Base-by-base conservation (phyloP, 2,113 vertebrate genomes). In the Sciurus niger region DNA sequence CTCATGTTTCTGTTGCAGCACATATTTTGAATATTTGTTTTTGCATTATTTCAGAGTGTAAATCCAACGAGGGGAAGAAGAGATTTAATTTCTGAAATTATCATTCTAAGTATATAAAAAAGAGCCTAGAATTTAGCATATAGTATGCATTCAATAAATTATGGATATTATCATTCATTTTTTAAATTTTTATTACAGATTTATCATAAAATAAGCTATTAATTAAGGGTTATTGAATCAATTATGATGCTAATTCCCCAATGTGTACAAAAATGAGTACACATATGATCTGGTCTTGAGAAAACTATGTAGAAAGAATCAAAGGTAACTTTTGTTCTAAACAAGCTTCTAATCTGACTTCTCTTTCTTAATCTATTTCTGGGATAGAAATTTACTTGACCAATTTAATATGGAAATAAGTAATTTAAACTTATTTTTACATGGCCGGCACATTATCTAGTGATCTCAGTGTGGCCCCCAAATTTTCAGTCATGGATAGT, bases 171-270 rank as follows among this genome's bases (percentile, higher is more conserved):
- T n/a, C 63, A 84, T 73, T 95, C 40, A 46, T 79, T 94, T 90
- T 84, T 37, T 72, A 40, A 6, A 76, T 60, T 80, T 16, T 82
- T 84, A 86, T 63, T 92, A 77, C 6, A 85, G 37, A 46, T 72
- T 25, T 93, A 11, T 93, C 67, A 92, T 34, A 82, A 77, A 92
- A 43, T 94, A 84, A 76, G 24, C 74, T 51, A 67, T 58, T 76
- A 77, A 87, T 80, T 92, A 77, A 51, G 25, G 11, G 89, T 43
- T 68, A 37, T 55, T 73, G 85, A 96, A 93, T 88, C 90, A 84
- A 84, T 84, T 94, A 34, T 18, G 32, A 74, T 7, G 22, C 34
- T 84, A 90, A 84, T 68, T 88, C 48, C 48, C 11, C 32, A 85
- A 12, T 67, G 67, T 89, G 8, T 80, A 40, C 22, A 53, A 82